Evolutionary conservation across 2,113 vertebrate species (phyloP).

Genomic region (Smithornis capensis): DNA sequence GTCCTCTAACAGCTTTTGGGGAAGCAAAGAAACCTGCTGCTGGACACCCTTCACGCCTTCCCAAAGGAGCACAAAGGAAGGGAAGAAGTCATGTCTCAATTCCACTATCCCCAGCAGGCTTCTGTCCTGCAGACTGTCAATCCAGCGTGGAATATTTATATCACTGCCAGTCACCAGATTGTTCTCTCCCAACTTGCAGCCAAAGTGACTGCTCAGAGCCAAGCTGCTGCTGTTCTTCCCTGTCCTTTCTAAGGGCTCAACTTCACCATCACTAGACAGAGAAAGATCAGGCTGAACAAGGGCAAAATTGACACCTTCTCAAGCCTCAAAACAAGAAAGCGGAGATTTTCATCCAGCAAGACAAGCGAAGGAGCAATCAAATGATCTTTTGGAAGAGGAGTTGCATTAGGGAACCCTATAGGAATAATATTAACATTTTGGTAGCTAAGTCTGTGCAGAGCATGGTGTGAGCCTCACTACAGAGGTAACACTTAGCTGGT

Average conservation of each 20-base stretch:
- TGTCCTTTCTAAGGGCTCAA: slow-evolving; percentile 14
- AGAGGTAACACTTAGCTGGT: neutral
- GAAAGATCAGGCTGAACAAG: neutral
- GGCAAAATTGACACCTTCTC: neutral
- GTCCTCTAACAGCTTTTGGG: neutral
- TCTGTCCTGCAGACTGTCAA: slow-evolving; percentile 10
- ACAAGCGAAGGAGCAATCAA: neutral
- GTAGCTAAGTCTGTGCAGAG: neutral
- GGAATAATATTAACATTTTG: neutral
- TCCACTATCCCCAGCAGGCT: neutral
- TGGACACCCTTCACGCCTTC: neutral
- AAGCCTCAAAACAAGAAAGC: neutral
- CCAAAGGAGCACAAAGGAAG: neutral
- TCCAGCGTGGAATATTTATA: slow-evolving; percentile 51
- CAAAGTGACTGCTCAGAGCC: slow-evolving; percentile 33
- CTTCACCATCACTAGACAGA: neutral
- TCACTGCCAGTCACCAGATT: slow-evolving; percentile 19
- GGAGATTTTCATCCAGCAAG: neutral
- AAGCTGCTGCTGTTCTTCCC: slow-evolving; percentile 33
- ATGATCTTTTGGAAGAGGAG: neutral
- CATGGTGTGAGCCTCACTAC: neutral
- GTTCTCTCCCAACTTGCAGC: slow-evolving; percentile 34
- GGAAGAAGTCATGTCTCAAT: neutral
- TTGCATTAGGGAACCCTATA: neutral
- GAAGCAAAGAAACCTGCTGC: neutral